Conservation (phyloP, 2,113 vertebrate species). For the Gyps fulvus region DNA sequence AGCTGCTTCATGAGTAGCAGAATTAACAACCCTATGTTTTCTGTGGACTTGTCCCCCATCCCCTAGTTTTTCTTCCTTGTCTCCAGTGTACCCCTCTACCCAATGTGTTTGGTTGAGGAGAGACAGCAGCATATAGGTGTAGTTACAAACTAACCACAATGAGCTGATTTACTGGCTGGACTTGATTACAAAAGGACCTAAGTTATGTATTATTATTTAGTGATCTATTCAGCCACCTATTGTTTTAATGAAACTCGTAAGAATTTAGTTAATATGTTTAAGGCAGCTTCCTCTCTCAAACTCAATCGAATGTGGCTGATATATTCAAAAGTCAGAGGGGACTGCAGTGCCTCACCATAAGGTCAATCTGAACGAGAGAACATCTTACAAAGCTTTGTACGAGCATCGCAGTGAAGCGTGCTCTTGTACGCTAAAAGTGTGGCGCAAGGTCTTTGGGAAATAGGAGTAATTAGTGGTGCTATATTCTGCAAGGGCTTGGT, state of each 20-base stretch:
- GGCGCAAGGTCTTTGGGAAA: not conserved
- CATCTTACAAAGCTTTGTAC: not conserved
- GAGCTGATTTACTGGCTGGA: fast-evolving
- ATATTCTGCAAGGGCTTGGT: not conserved
- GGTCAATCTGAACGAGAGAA: not conserved
- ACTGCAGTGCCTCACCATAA: not conserved
- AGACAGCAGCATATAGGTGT: not conserved
- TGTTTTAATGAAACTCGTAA: not conserved
- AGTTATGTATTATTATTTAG: not conserved
- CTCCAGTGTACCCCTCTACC: fast-evolving
- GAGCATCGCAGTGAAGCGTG: not conserved
- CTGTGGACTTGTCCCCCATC: not conserved
- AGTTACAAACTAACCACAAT: not conserved
- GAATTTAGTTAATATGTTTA: not conserved
- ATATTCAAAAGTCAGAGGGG: not conserved
- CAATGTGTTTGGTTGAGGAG: not conserved
- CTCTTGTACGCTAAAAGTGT: not conserved
- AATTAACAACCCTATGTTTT: not conserved
- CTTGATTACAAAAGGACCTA: not conserved
- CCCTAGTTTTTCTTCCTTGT: not conserved
- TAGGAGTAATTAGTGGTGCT: not conserved
- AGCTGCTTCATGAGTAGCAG: not conserved
- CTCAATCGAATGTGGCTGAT: not conserved
- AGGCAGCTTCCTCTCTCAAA: not conserved
- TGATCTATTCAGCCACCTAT: not conserved